phyloP scores from a whole-genome alignment of 2,113 vertebrate genomes.

The Tenrec ecaudatus region DNA sequence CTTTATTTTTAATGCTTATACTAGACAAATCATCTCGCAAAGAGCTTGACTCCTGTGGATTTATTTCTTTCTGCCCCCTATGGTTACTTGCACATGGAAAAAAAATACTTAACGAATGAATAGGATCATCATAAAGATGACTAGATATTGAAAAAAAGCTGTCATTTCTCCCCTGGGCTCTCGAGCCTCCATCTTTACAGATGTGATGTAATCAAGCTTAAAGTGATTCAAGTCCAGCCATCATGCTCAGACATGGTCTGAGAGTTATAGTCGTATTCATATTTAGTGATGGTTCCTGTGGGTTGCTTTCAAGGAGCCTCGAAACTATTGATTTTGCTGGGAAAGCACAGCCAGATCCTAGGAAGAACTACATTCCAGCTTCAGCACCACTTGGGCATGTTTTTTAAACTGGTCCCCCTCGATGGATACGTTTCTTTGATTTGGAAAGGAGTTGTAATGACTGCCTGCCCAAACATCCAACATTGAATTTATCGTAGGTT shows the following conservation, averaged over 20 bases:
- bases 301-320: not conserved
- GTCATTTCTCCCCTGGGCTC: not conserved
- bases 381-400: not conserved
- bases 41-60: not conserved
- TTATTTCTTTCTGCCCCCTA: not conserved
- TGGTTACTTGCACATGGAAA: not conserved
- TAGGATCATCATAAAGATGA: not conserved
- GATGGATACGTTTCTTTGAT: not conserved
- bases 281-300: not conserved
- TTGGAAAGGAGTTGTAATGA: not conserved
- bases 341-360: not conserved
- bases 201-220: not conserved
- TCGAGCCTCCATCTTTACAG: not conserved
- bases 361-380: not conserved
- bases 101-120: not conserved
- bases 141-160: not conserved
- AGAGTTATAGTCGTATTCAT: not conserved
- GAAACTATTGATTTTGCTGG: not conserved
- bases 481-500: conserved; percentile 13
- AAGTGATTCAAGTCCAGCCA: not conserved
- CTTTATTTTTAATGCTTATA: not conserved
- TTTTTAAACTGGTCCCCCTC: not conserved
- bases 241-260: not conserved
- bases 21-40: not conserved
- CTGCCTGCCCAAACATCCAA: not conserved